Evolutionary conservation across 1,140 invertebrate species (phyloP).

Genomic region (Penaeus chinensis): DNA sequence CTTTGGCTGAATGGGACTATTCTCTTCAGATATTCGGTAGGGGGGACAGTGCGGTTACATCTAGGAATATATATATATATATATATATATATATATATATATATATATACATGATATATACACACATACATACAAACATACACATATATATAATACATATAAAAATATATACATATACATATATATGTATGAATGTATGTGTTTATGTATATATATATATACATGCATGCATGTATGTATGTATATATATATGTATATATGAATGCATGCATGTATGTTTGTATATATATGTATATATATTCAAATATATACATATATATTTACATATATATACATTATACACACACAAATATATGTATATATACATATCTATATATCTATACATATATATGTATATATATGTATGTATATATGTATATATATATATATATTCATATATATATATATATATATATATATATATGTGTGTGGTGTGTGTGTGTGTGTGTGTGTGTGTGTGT

Average conservation of each 20-base stretch:
- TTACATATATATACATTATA: neutral
- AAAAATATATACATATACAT: neutral
- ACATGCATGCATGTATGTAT: no score
- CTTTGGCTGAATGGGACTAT: no score
- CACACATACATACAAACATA: neutral
- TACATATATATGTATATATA: neutral
- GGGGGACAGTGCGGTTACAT: neutral
- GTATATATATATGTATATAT: no score
- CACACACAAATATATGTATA: neutral
- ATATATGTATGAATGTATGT: neutral
- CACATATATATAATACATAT: slow-evolving; percentile 8
- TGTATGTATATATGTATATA: slow-evolving; percentile 9
- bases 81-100: neutral
- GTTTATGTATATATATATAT: no score
- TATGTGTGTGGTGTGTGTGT: no score
- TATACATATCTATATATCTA: neutral
- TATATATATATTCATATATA: no score
- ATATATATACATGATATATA: neutral
- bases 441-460: no score
- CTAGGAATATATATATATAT: neutral
- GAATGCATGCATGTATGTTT: no score
- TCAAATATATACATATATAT: neutral
- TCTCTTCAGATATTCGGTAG: no score
- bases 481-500: no score
- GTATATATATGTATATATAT: neutral